Evolutionary conservation across 2,113 vertebrate species (phyloP).

Genomic region (Arizona elegans): DNA sequence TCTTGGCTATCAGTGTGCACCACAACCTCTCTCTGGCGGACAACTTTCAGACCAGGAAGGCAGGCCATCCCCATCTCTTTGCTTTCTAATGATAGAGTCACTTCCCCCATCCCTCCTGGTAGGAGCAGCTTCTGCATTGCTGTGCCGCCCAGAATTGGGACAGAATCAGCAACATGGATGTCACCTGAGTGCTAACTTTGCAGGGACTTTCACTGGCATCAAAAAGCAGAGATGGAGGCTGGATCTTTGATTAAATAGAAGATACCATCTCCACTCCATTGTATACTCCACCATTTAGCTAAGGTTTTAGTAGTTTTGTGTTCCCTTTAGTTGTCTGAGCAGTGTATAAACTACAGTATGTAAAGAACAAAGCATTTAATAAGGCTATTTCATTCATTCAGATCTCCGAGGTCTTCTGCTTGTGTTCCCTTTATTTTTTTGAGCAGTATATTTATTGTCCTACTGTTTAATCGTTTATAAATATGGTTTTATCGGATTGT

Average conservation of each 20-base stretch:
- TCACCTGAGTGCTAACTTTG: neutral
- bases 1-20: neutral
- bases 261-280: neutral
- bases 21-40: neutral
- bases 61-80: neutral
- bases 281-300: neutral
- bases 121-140: neutral
- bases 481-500: neutral
- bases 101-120: no score
- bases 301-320: neutral
- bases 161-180: neutral
- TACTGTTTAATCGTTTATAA: neutral
- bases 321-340: no score
- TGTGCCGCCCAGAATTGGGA: neutral
- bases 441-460: neutral
- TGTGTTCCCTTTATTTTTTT: no score
- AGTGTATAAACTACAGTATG: no score
- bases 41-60: neutral
- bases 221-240: neutral
- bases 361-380: no score
- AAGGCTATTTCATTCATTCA: no score
- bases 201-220: neutral
- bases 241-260: neutral
- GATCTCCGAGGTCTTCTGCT: no score
- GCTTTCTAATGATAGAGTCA: neutral